phyloP scores from a whole-genome alignment of 2,888 invertebrate species.

The Thymelicus lineola region DNA sequence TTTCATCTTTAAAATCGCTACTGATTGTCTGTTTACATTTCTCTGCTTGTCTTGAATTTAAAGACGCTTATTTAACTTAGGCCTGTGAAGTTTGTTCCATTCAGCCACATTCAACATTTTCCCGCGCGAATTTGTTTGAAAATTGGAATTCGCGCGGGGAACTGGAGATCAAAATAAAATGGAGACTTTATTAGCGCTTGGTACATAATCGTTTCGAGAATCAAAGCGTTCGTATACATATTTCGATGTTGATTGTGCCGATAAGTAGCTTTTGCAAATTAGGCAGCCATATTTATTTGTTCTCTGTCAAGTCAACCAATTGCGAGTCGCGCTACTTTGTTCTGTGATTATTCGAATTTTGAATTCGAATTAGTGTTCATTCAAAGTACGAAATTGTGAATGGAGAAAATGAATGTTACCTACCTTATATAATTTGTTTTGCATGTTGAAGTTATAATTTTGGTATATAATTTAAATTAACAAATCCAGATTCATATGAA shows the following conservation, averaged over 20 bases:
- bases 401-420: slow-evolving; percentile 23
- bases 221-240: slow-evolving; percentile 68
- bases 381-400: slow-evolving; percentile 27
- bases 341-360: slow-evolving; percentile 36
- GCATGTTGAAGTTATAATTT: background rate
- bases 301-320: slow-evolving; percentile 47
- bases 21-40: slow-evolving; percentile 83
- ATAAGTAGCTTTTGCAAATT: slow-evolving; percentile 69
- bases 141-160: slow-evolving; percentile 33
- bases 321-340: slow-evolving; percentile 31
- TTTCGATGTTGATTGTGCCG: slow-evolving; percentile 64
- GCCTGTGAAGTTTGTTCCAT: slow-evolving; percentile 50
- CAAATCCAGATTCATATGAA: too few relatives aligned
- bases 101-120: slow-evolving; percentile 42
- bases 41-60: slow-evolving; percentile 77
- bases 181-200: slow-evolving; percentile 65
- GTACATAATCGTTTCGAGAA: slow-evolving; percentile 70
- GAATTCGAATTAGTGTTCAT: slow-evolving; percentile 33
- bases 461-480: too few relatives aligned
- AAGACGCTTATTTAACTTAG: slow-evolving; percentile 64
- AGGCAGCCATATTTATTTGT: slow-evolving; percentile 59
- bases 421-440: background rate
- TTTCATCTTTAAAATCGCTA: slow-evolving; percentile 78
- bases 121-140: slow-evolving; percentile 24
- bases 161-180: slow-evolving; percentile 59